A percentile compares a stretch with the other conserved stretches of the same genome.
Conservation (phyloP, 2,797 vertebrate genomes). For the Dermochelys coriacea region DNA sequence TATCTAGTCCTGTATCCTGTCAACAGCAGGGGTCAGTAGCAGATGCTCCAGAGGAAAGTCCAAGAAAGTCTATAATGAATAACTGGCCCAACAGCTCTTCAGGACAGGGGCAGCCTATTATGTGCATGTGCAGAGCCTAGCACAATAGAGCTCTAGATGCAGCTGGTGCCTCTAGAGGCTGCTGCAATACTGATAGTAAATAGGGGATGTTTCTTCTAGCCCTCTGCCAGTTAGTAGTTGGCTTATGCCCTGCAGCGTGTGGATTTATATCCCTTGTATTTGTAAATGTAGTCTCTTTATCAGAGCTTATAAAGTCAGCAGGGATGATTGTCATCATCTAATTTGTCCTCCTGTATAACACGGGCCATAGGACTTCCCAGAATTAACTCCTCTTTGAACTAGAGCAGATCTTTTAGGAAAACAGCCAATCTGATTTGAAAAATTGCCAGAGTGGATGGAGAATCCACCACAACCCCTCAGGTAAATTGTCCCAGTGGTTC, state of each 20-base stretch:
- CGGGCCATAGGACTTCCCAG: background rate
- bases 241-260: background rate
- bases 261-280: background rate
- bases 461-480: background rate
- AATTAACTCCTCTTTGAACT: background rate
- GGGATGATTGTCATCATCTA: too few species aligned
- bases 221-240: background rate
- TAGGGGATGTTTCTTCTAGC: background rate
- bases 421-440: background rate
- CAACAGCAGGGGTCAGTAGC: background rate
- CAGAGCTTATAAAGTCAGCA: too few species aligned
- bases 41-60: background rate
- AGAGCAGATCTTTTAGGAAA: background rate
- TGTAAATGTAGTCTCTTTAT: background rate
- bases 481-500: background rate
- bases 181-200: background rate
- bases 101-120: background rate
- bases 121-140: background rate
- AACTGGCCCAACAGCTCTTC: background rate
- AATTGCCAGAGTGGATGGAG: background rate
- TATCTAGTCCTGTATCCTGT: background rate
- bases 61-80: background rate
- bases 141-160: rapidly evolving
- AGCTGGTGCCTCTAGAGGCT: background rate
- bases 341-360: background rate